These are phyloP conservation scores for Strigamia crassipes DNA, from an alignment of 2,888 invertebrate species.

Conservation along the genomic window DNA sequence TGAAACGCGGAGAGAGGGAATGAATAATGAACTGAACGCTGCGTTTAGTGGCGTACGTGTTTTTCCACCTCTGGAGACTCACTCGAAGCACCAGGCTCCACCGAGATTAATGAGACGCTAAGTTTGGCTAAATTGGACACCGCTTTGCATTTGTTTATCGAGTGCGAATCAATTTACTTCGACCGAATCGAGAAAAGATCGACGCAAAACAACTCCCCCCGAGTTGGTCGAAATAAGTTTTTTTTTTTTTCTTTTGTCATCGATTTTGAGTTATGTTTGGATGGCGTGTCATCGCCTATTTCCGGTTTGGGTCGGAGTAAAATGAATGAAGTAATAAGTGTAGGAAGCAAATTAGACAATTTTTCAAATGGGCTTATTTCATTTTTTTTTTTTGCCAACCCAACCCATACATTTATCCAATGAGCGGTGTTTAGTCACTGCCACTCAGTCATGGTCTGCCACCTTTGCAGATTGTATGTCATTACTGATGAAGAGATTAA, in stretches of 20 bases:
- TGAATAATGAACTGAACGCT: neutral
- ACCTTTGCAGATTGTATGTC: constrained; percentile 3
- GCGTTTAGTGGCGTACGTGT: neutral
- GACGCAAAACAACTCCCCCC: too few relatives aligned
- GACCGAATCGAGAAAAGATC: neutral
- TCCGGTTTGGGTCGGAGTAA: too few relatives aligned
- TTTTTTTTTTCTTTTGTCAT: too few relatives aligned
- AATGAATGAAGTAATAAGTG: neutral
- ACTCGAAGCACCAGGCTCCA: neutral
- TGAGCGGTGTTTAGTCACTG: neutral
- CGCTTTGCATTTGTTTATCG: neutral
- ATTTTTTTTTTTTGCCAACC: neutral
- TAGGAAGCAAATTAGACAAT: neutral
- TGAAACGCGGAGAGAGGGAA: neutral
- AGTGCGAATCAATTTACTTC: neutral
- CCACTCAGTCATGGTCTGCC: constrained; percentile 3
- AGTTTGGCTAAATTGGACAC: neutral
- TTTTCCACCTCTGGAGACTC: constrained; percentile 3
- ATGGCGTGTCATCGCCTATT: too few relatives aligned
- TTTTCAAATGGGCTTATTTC: neutral
- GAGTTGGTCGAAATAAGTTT: too few relatives aligned
- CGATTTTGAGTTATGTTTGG: too few relatives aligned
- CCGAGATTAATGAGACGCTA: neutral
- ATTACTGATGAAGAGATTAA: constrained; percentile 10
- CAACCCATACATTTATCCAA: neutral